Base-by-base conservation (phyloP, 1,140 invertebrate genomes). In the Drosophila ironensis region DNA sequence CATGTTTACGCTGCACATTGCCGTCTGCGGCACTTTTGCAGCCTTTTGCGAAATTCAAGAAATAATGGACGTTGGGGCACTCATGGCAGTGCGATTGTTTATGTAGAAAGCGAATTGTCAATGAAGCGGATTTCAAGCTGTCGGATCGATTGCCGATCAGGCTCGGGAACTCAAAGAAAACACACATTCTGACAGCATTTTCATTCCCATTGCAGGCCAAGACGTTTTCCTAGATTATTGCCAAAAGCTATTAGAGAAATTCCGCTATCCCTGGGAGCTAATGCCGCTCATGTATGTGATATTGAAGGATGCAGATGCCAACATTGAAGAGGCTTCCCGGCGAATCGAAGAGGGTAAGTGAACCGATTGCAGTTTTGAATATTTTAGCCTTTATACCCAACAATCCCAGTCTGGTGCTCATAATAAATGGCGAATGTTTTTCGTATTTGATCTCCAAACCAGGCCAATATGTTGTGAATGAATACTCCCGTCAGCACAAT, bases 261-360 rank as follows among this genome's bases (percentile, higher is more conserved):
- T 95, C 90, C 92, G 92, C 71, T 94, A 94, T 88, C 92, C 93
- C 1, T 94, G 92, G 92, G 93, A 94, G 77, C 93, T 94, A 92
- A 92, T 95, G 91, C 93, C 94, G 5, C 82, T 95, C 16, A 93
- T 95, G 90, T 93, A 94, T 87, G 92, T 93, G 69, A 94, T 95
- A 81, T 91, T 95, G 35, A 95, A 95, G 75, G 92, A 94, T 73
- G 93, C 93, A 16, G 91, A 92, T 42, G 92, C 91, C 25, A 93
- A 95, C 84, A 89, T 94, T 4, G 93, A 94, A 70, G 93, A 94
- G 88, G 94, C 94, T 20, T 92, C 93, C 14, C 90, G 92, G 57
- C 92, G 94, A 67, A 94, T 95, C 72, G 91, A 93, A 52, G 93
- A 94, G 92, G 94, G 94, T 95, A 89, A 91, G 91, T 90, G n/a